Percentiles rank a stretch among this genome's conserved stretches.
These are phyloP conservation scores for Heliocidaris erythrogramma DNA, from an alignment of 35 echinoderm and acorn worm genomes.

Conservation along the genomic window DNA sequence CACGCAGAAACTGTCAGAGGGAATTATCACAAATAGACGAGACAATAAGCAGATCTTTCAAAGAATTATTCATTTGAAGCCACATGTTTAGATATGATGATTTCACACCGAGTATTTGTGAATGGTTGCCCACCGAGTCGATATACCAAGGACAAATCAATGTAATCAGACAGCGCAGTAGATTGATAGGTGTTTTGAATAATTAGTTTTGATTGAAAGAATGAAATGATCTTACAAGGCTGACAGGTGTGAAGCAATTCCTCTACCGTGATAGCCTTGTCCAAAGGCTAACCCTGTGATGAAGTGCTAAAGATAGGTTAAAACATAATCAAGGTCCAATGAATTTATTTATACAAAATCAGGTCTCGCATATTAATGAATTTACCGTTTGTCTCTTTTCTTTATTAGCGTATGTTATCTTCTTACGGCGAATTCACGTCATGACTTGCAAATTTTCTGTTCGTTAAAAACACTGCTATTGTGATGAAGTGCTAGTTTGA, in stretches of 20 bases:
- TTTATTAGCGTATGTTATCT: background rate
- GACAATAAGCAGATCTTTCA: background rate
- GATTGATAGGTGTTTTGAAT: background rate
- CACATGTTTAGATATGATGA: background rate
- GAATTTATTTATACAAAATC: background rate
- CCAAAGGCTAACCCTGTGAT: background rate
- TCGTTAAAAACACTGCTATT: background rate
- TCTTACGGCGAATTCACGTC: background rate
- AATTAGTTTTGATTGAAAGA: background rate
- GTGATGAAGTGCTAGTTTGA: background rate
- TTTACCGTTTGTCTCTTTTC: too few species aligned
- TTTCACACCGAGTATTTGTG: background rate
- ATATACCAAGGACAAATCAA: background rate
- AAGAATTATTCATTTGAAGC: background rate
- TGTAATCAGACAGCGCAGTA: background rate
- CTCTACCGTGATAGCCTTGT: background rate
- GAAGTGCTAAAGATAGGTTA: background rate
- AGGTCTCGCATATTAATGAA: background rate
- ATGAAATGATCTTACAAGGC: background rate
- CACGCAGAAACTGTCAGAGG: background rate
- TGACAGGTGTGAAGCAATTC: background rate
- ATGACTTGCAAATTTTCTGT: background rate
- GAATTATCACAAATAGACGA: background rate
- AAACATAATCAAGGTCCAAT: background rate
- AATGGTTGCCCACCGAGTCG: background rate